Base-by-base conservation (phyloP, 2,888 invertebrate genomes). In the Bugulina stolonifera region DNA sequence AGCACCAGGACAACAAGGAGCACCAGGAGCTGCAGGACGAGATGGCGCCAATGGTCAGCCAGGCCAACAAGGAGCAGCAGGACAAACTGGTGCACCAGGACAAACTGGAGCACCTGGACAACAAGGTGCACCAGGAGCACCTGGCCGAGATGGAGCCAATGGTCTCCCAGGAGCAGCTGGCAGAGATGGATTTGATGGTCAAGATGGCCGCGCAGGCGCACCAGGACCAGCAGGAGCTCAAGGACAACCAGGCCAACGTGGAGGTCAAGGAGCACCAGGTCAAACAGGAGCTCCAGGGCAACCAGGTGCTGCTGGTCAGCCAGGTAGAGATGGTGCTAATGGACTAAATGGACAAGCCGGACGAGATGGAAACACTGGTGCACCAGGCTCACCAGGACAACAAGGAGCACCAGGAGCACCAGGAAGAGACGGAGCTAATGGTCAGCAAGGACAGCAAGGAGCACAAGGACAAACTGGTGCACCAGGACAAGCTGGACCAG, bases 1-100 rank as follows among this genome's bases (percentile, higher is more conserved):
- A 43, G 10, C 3, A 43, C 10, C 52, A 23, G 35, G 71, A 23
- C 5, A 35, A 71, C 22, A 18, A 43, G 71, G 35, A 52, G 5
- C 14, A 22, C 5, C 54, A 52, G 71, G 71, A n/a, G 43, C 71
- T 23, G 78, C 80, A 5, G 81, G 81, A 71, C 75, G 34, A 57
- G 43, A 43, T 43, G 43, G 43, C 18, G 43, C 43, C 3, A 18
- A 10, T 43, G 43, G 43, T 18, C 43, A 43, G 18, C 43, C 43
- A 10, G 43, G 43, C 43, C 43, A 43, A 43, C 43, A 43, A 43
- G 43, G 43, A 14, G 25, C 22, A 64, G 5, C 64, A 29, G 64
- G 57, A 14, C 23, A 27, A 57, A 5, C 3, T 5, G 57, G 57
- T 5, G 10, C 5, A 57, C 10, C 57, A 57, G 57, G 64, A 27